Evolutionary conservation across 2,113 vertebrate genomes (phyloP).

Genomic region (Tetrax tetrax): DNA sequence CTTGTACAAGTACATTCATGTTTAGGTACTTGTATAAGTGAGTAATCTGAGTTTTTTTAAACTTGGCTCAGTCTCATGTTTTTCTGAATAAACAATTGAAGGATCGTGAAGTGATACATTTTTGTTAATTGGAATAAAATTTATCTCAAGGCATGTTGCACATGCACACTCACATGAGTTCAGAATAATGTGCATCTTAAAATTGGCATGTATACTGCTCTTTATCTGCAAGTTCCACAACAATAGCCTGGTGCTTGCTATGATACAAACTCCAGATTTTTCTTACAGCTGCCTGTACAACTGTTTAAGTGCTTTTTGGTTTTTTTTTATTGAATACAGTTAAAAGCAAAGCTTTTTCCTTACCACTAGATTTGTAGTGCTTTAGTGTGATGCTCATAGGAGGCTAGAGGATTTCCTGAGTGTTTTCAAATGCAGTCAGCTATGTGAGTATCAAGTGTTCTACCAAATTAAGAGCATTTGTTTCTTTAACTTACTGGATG

Average conservation of each 20-base stretch:
- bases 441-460: neutral
- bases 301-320: neutral
- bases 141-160: neutral
- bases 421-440: neutral
- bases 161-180: neutral
- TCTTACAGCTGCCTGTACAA: neutral
- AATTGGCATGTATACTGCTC: neutral
- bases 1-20: neutral
- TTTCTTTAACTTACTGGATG: neutral
- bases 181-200: neutral
- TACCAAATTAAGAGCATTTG: neutral
- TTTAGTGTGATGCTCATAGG: neutral
- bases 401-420: neutral
- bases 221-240: neutral
- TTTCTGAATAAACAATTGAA: neutral
- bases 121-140: neutral
- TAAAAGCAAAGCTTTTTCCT: neutral
- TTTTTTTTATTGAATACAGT: neutral
- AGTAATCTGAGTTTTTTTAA: neutral
- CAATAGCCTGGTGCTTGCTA: neutral
- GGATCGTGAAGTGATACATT: neutral
- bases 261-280: neutral
- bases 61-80: neutral
- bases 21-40: neutral
- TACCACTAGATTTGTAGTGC: neutral